Evolutionary conservation across 2,797 vertebrate species (phyloP).

Genomic region (Picus viridis): DNA sequence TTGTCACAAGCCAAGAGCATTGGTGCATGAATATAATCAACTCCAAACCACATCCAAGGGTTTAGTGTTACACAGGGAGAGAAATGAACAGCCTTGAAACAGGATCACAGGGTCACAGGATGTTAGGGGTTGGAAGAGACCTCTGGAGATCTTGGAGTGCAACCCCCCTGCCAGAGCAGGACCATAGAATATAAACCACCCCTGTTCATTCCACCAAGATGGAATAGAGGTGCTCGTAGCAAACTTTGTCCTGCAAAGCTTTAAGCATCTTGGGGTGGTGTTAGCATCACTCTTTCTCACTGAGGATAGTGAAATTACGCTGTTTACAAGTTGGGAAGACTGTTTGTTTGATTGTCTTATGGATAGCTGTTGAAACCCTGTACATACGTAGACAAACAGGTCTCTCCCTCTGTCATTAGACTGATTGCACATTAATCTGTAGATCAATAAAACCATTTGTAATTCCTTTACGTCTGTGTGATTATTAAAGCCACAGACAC

Average conservation of each 20-base stretch:
- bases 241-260: not conserved
- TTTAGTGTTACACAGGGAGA: not conserved
- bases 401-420: not conserved
- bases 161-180: no score
- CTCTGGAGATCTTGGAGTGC: no score
- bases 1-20: not conserved
- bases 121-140: no score
- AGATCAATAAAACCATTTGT: constrained; percentile 2
- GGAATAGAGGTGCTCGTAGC: not conserved
- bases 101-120: no score
- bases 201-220: not conserved
- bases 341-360: not conserved
- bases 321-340: not conserved
- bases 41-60: not conserved
- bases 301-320: not conserved
- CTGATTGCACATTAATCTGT: not conserved
- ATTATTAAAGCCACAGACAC: not conserved
- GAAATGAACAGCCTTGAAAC: not conserved
- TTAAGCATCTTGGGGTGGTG: not conserved
- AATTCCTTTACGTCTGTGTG: not conserved
- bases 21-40: not conserved
- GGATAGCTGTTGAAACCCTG: not conserved
- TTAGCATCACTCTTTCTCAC: not conserved
- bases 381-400: not conserved
- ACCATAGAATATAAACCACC: not conserved